These are phyloP conservation scores for Hoplias malabaricus DNA, from an alignment of 2,113 vertebrate genomes.

Conservation along the genomic window DNA sequence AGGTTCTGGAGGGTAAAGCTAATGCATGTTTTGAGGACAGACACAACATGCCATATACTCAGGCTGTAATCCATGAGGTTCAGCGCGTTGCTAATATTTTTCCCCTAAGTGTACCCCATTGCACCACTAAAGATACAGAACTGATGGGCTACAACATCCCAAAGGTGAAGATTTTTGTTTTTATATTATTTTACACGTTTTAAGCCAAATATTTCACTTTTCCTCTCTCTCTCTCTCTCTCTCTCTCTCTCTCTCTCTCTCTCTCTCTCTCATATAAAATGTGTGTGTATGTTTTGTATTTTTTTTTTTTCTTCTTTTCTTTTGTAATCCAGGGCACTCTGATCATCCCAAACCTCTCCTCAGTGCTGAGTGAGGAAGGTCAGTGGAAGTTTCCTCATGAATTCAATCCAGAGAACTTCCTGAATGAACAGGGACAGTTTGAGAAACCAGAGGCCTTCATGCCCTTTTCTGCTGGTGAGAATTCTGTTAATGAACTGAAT, in stretches of 20 bases:
- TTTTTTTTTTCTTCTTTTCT: background rate
- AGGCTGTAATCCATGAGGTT: conserved; percentile 60
- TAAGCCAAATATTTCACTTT: no score
- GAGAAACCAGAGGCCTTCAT: conserved; percentile 78
- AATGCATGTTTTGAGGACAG: conserved; percentile 54
- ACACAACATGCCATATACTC: conserved; percentile 57
- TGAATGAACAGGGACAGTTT: conserved; percentile 67
- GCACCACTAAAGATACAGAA: conserved; percentile 56
- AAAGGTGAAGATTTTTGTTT: conserved; percentile 48
- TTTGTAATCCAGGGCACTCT: conserved; percentile 63
- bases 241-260: no score
- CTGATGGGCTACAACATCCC: conserved; percentile 62
- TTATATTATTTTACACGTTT: background rate
- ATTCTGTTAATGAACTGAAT: no score
- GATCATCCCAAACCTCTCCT: conserved; percentile 70
- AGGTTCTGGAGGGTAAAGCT: conserved; percentile 40
- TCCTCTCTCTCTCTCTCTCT: no score
- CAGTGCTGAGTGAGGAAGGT: conserved; percentile 74
- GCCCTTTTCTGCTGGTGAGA: conserved; percentile 45
- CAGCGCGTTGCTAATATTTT: conserved; percentile 52
- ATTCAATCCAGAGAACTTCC: conserved; percentile 78
- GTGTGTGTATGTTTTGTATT: no score
- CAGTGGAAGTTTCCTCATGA: conserved; percentile 75
- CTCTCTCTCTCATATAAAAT: no score
- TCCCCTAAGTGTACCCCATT: conserved; percentile 54